phyloP scores from a whole-genome alignment of 2,113 vertebrate genomes.

The Eudyptes chrysolophus region DNA sequence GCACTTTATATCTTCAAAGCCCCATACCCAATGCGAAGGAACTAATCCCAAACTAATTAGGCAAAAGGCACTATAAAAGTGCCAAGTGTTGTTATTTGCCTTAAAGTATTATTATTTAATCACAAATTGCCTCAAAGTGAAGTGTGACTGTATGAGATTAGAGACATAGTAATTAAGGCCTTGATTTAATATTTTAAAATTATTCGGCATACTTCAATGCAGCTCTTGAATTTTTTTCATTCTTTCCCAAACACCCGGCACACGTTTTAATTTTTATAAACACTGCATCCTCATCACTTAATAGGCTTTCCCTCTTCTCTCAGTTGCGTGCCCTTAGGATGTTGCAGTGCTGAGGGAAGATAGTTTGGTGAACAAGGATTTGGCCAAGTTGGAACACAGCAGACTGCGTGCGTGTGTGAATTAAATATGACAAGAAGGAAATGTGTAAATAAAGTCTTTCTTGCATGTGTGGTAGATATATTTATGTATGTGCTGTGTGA shows the following conservation, averaged over 20 bases:
- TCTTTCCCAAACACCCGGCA: slow-evolving; percentile 46
- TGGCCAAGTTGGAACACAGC: slow-evolving; percentile 21
- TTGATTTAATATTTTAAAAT: slow-evolving; percentile 71
- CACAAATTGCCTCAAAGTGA: slow-evolving; percentile 66
- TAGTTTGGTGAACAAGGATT: slow-evolving; percentile 49
- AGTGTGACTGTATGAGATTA: slow-evolving; percentile 62
- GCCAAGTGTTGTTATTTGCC: slow-evolving; percentile 65
- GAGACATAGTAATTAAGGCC: slow-evolving; percentile 60
- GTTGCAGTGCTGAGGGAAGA: slow-evolving; percentile 42
- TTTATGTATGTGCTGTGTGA: slow-evolving; percentile 48
- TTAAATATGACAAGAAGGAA: slow-evolving; percentile 60
- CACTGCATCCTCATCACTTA: slow-evolving; percentile 46
- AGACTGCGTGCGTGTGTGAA: neutral
- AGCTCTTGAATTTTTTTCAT: slow-evolving; percentile 56
- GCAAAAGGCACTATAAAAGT: slow-evolving; percentile 68
- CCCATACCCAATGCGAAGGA: slow-evolving; percentile 61
- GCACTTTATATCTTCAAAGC: slow-evolving; percentile 71
- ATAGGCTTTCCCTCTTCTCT: slow-evolving; percentile 50
- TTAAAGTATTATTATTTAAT: slow-evolving; percentile 72
- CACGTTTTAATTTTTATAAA: slow-evolving; percentile 66
- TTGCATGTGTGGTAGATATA: slow-evolving; percentile 16
- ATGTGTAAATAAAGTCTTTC: slow-evolving; percentile 57
- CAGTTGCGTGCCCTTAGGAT: slow-evolving; percentile 43
- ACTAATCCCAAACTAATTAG: slow-evolving; percentile 72
- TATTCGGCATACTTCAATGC: slow-evolving; percentile 62